Percentiles rank a stretch among this genome's conserved stretches.
These are phyloP conservation scores for Zenarchopterus dispar DNA, from an alignment of 2,797 vertebrate species.

Conservation along the genomic window DNA sequence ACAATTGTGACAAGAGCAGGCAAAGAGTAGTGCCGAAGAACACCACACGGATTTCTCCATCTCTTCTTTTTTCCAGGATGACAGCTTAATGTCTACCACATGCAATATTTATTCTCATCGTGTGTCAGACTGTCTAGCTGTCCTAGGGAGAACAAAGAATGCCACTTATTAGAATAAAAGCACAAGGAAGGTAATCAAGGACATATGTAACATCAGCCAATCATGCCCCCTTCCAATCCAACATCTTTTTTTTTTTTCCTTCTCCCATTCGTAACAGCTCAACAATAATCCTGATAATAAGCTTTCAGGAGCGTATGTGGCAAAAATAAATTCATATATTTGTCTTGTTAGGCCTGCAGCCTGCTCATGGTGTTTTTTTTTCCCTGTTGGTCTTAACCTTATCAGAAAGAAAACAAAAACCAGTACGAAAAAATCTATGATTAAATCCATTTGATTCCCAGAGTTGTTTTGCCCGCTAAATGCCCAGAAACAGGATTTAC, in stretches of 20 bases:
- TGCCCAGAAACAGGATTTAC: slow-evolving; percentile 43
- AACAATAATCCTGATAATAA: slow-evolving; percentile 98
- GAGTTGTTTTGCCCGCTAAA: slow-evolving; percentile 45
- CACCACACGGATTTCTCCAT: slow-evolving; percentile 95
- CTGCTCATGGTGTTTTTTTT: slow-evolving; percentile 89
- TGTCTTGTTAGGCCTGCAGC: slow-evolving; percentile 93
- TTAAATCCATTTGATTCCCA: slow-evolving; percentile 66
- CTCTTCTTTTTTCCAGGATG: slow-evolving; percentile 88
- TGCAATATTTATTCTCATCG: slow-evolving; percentile 99
- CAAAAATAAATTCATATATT: slow-evolving; percentile 96
- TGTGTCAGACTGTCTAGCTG: slow-evolving; percentile 99
- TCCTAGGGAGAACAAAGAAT: slow-evolving; percentile 99
- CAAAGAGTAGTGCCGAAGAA: slow-evolving; percentile 92
- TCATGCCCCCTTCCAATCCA: slow-evolving; percentile 86
- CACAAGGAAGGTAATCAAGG: slow-evolving; percentile 99
- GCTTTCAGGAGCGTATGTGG: slow-evolving; percentile 92
- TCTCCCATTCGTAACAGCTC: slow-evolving; percentile 90
- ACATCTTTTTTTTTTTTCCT: slow-evolving; percentile 85
- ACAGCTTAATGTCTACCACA: slow-evolving; percentile 99
- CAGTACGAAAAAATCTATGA: slow-evolving; percentile 76
- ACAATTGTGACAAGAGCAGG: slow-evolving; percentile 98
- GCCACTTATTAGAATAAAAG: slow-evolving; percentile 99
- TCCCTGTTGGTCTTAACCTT: slow-evolving; percentile 85
- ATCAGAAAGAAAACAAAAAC: slow-evolving; percentile 87
- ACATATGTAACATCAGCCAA: slow-evolving; percentile 99